Base-by-base conservation (phyloP, 2,888 invertebrate species). In the Zelleria hepariella region DNA sequence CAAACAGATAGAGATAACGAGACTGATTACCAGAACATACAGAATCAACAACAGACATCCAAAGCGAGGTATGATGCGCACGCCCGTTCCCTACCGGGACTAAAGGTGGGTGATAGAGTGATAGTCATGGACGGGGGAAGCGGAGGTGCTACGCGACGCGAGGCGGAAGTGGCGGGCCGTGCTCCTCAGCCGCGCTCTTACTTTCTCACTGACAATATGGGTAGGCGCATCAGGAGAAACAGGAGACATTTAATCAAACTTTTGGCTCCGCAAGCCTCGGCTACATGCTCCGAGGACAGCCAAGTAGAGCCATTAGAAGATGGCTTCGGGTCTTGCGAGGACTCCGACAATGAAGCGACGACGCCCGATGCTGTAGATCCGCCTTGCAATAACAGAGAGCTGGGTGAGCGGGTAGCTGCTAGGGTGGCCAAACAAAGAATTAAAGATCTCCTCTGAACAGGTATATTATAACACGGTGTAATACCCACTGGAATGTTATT, bases 181-280 rank as follows among this genome's bases (percentile, higher is more conserved):
- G 59, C 58, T 2, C 26, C 56, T 10, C 57, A 59, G 18, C 61
- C 63, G 8, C 60, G 63, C 8, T 63, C 61, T n/a, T 63, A 52
- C 23, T 52, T 52, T 21, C 1, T 52, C 8, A 49, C 18, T 18
- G 52, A 52, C 15, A 10, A 4, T 10, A 52, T 5, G 1, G 52
- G 52, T 1, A 21, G 5, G 8, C 6, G 2, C 20, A 23, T 7
- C 23, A 4, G 52, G 5, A 52, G 52, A 52, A 52, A 52, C 23
- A 52, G 52, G 52, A 5, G 23, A 10, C 52, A 52, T 15, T 23
- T 52, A 8, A 23, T 23, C 21, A 52, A 23, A 23, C 8, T 23
- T 5, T 26, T 7, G 26, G 26, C 4, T 4, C 4, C 26, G 26
- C 26, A 26, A 26, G 4, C 26, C 7, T 7, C 26, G 5, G 7